A percentile compares a stretch with the other conserved stretches of the same genome.
Evolutionary conservation across 2,888 invertebrate species (phyloP).

Genomic region (Caenorhabditis sp.): DNA sequence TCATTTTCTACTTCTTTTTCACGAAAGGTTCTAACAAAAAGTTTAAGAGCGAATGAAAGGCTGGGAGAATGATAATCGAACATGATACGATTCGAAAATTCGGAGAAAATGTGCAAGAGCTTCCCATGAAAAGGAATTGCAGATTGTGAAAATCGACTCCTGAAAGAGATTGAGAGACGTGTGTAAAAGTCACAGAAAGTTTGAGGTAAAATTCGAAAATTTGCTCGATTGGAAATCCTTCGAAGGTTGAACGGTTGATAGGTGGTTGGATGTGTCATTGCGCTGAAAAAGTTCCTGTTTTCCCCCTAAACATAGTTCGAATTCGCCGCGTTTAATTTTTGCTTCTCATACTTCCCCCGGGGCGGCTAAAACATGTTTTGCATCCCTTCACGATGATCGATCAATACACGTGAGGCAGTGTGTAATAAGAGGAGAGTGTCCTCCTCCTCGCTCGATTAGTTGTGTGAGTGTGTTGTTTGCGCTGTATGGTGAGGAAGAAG

Average conservation of each 20-base stretch:
- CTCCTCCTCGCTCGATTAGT: conserved; percentile 32
- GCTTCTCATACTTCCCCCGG: background rate
- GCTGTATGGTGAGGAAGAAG: conserved; percentile 10
- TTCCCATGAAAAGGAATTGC: conserved; percentile 10
- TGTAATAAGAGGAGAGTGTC: conserved; percentile 5
- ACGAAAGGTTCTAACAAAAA: conserved; percentile 43
- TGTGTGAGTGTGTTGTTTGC: conserved; percentile 48
- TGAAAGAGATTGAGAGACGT: too few relatives aligned
- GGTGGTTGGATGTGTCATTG: conserved; percentile 44
- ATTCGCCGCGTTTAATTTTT: background rate
- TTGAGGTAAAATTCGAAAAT: conserved; percentile 35
- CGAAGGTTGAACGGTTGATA: background rate
- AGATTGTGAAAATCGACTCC: conserved; percentile 17
- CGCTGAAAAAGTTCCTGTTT: conserved; percentile 40
- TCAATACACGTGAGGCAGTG: conserved; percentile 41
- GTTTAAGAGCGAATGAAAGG: conserved; percentile 47
- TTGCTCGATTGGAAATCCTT: conserved; percentile 21
- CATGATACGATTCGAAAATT: conserved; percentile 13
- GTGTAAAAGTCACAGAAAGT: background rate
- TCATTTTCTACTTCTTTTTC: conserved; percentile 56
- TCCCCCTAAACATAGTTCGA: background rate
- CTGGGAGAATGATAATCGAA: conserved; percentile 19
- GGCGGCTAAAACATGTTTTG: conserved; percentile 15
- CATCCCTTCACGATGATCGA: conserved; percentile 2
- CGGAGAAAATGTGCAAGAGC: conserved; percentile 14